Percentiles rank a stretch among this genome's conserved stretches.
Conservation (phyloP, 1,140 invertebrate genomes). For the Zaprionus kolodkinae region DNA sequence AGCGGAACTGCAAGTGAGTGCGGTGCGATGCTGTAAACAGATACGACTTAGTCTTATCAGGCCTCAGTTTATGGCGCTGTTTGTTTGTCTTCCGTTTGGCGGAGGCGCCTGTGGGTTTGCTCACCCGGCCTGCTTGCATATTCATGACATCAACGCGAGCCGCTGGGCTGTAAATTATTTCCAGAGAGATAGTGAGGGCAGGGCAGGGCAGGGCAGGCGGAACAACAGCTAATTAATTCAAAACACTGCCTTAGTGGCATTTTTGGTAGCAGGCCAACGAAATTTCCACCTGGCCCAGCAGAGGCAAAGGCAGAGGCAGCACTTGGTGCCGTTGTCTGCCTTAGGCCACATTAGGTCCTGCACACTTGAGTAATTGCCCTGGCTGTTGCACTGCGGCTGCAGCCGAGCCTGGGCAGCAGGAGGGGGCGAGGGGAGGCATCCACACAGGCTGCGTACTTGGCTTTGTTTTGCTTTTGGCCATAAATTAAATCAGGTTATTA, state of each 20-base stretch:
- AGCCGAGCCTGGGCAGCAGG: conserved; percentile 35
- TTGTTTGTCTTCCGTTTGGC: conserved; percentile 59
- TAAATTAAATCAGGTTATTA: conserved; percentile 83
- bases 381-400: conserved; percentile 57
- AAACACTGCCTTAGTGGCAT: conserved; percentile 77
- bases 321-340: conserved; percentile 38
- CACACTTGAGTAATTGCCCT: conserved; percentile 76
- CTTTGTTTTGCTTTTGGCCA: conserved; percentile 79
- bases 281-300: conserved; percentile 63
- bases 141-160: conserved; percentile 68
- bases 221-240: conserved; percentile 80
- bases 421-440: not conserved
- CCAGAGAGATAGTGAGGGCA: conserved; percentile 68
- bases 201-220: conserved; percentile 50
- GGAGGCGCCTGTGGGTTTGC: not conserved
- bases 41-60: conserved; percentile 20
- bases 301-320: not conserved
- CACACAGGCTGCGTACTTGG: conserved; percentile 49
- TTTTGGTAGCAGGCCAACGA: conserved; percentile 66
- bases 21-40: conserved; percentile 53
- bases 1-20: conserved; percentile 42
- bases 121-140: conserved; percentile 58
- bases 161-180: conserved; percentile 72
- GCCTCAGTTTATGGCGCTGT: conserved; percentile 68
- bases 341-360: conserved; percentile 69